Conservation (phyloP, 2,888 invertebrate species). For the Maniola hyperantus region DNA sequence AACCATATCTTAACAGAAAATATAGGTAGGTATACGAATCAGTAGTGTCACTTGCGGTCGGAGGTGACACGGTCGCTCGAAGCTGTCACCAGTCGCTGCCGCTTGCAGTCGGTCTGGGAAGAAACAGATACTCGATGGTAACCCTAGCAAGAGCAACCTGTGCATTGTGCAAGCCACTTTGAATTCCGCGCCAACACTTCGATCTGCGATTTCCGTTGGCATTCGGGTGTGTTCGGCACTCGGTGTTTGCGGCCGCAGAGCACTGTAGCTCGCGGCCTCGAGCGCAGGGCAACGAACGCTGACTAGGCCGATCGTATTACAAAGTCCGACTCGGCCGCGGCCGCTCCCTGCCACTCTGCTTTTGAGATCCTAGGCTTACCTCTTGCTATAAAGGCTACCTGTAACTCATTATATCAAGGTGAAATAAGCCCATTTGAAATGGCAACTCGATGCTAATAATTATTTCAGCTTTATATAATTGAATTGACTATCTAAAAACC, state of each 20-base stretch:
- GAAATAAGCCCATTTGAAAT: conserved; percentile 54
- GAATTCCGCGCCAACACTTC: conserved; percentile 40
- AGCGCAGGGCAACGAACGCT: conserved; percentile 77
- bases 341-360: conserved; percentile 78
- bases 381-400: conserved; percentile 72
- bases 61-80: no score
- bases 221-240: conserved; percentile 55
- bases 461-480: conserved; percentile 18
- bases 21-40: no score
- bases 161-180: conserved; percentile 38
- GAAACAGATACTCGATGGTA: neutral
- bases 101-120: neutral
- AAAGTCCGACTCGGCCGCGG: conserved; percentile 76
- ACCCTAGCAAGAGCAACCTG: conserved; percentile 25
- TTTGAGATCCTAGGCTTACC: conserved; percentile 77
- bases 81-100: no score
- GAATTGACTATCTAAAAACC: neutral
- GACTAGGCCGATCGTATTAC: conserved; percentile 82
- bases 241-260: conserved; percentile 27
- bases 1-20: no score
- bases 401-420: conserved; percentile 74
- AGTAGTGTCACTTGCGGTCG: no score
- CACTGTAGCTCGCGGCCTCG: conserved; percentile 65
- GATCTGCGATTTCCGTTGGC: conserved; percentile 57
- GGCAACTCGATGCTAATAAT: conserved; percentile 36